A percentile compares a stretch with the other conserved stretches of the same genome.
Conservation (phyloP, 2,888 invertebrate genomes). For the Bhutanitis thaidina region DNA sequence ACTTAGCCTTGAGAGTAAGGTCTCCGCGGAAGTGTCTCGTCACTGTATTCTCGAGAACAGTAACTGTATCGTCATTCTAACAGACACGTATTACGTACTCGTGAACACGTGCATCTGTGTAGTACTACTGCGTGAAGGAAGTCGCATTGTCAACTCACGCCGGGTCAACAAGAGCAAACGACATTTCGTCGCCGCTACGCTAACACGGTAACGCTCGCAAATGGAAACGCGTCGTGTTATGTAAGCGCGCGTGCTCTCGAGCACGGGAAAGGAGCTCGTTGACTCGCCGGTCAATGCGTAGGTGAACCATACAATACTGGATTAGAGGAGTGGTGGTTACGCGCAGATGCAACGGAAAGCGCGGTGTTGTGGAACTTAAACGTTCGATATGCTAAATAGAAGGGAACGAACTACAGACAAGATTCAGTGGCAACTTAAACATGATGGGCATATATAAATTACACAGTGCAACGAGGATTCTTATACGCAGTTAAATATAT, state of each 20-base stretch:
- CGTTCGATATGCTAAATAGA: constrained; percentile 27
- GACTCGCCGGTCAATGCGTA: constrained; percentile 43
- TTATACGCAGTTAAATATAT: too few relatives aligned
- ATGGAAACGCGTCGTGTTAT: constrained; percentile 32
- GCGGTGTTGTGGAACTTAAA: constrained; percentile 39
- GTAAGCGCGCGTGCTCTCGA: constrained; percentile 21
- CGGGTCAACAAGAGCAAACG: constrained; percentile 34
- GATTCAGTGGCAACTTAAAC: constrained; percentile 27
- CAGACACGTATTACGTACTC: constrained; percentile 42
- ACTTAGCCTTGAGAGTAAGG: constrained; percentile 48
- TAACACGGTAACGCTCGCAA: constrained; percentile 16
- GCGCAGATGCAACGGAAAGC: constrained; percentile 16
- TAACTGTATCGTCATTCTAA: constrained; percentile 50
- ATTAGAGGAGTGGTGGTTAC: constrained; percentile 23
- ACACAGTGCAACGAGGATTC: too few relatives aligned
- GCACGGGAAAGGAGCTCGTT: constrained; percentile 40
- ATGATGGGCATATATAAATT: too few relatives aligned
- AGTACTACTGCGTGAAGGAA: constrained; percentile 23
- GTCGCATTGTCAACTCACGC: constrained; percentile 34
- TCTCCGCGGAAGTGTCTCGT: constrained; percentile 48
- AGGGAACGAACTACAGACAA: constrained; percentile 24
- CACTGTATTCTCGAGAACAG: constrained; percentile 48
- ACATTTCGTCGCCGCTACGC: constrained; percentile 4
- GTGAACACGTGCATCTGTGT: constrained; percentile 45
- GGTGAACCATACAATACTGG: constrained; percentile 39